Evolutionary conservation across 2,797 vertebrate genomes (phyloP).

Genomic region (Hydrophis major): DNA sequence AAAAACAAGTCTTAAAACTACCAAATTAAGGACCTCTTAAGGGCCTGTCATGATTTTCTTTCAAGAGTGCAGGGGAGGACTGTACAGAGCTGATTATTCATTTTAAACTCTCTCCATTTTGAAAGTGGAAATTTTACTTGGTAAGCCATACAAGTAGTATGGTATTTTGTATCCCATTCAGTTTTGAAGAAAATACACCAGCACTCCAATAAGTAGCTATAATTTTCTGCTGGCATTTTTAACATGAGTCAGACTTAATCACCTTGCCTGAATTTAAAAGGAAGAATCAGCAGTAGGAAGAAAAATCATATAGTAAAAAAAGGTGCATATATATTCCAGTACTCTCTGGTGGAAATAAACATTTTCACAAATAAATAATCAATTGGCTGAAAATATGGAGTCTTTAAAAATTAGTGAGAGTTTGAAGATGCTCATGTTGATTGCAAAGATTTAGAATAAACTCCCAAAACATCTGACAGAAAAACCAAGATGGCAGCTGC

Average conservation of each 20-base stretch:
- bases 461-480: background rate
- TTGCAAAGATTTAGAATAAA: background rate
- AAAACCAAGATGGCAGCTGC: background rate
- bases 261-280: constrained; percentile 13
- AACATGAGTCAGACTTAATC: constrained; percentile 22
- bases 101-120: constrained; percentile 10
- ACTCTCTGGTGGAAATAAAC: background rate
- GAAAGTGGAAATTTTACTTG: background rate
- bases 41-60: constrained; percentile 6
- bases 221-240: constrained; percentile 36
- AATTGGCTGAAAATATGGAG: background rate
- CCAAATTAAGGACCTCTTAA: background rate
- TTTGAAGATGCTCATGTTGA: background rate
- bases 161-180: background rate
- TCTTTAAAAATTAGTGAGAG: background rate
- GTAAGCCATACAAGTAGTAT: background rate
- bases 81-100: background rate
- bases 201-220: constrained; percentile 19
- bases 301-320: background rate
- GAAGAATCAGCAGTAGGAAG: constrained; percentile 18
- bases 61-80: background rate
- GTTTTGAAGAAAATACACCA: background rate
- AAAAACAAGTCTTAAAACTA: background rate
- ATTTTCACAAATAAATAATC: background rate
- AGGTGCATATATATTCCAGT: background rate